phyloP scores from a whole-genome alignment of 2,888 invertebrate species.

The Itoplectis maculator region DNA sequence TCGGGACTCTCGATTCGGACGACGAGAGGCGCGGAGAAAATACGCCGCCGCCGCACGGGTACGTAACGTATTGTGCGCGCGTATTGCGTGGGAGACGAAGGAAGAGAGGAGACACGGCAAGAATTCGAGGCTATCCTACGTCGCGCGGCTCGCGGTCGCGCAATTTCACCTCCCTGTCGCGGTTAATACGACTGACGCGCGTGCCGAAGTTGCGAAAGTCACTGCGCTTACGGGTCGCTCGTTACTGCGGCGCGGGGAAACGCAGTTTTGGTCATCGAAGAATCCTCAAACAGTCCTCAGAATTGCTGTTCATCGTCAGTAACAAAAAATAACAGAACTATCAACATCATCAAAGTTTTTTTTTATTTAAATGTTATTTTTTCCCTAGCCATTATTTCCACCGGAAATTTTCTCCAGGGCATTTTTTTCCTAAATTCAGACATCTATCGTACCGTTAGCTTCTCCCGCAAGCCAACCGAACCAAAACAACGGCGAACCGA shows the following conservation, averaged over 20 bases:
- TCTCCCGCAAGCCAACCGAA: no score
- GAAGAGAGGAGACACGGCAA: conserved; percentile 42
- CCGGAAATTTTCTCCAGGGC: no score
- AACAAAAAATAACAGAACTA: neutral
- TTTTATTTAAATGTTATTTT: no score
- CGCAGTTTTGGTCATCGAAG: neutral
- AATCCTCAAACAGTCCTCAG: neutral
- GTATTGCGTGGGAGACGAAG: conserved; percentile 49
- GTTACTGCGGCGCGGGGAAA: conserved; percentile 6
- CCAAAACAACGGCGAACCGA: neutral
- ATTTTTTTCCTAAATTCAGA: no score
- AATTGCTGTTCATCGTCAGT: neutral
- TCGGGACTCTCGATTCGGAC: conserved; percentile 13
- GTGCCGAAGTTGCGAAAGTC: conserved; percentile 57
- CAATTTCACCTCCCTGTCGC: conserved; percentile 11
- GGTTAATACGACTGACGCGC: conserved; percentile 54
- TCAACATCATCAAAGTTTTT: conserved; percentile 3
- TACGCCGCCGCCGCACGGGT: neutral
- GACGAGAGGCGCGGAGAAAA: conserved; percentile 16
- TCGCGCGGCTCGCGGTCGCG: conserved; percentile 33
- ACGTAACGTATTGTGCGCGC: neutral
- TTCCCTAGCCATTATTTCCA: no score
- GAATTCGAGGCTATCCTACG: conserved; percentile 51
- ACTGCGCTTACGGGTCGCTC: conserved; percentile 33
- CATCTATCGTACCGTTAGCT: no score